A percentile compares a stretch with the other conserved stretches of the same genome.
Evolutionary conservation across 1,140 invertebrate species (phyloP).

Genomic region (Neomicropteryx cornuta): DNA sequence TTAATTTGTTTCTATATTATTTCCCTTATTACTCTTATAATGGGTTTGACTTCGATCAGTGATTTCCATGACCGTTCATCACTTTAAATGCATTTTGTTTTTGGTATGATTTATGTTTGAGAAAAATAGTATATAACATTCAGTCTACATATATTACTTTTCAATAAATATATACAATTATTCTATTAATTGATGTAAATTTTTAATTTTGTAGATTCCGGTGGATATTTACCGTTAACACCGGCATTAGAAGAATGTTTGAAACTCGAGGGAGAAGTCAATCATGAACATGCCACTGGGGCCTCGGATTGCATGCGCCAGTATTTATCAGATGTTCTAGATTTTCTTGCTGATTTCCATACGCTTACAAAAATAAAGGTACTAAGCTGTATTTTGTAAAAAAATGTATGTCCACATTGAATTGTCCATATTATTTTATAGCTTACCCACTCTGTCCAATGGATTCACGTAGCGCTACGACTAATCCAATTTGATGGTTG

Average conservation of each 20-base stretch:
- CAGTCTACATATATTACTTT: neutral
- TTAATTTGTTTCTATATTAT: too few species aligned
- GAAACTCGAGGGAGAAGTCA: constrained; percentile 11
- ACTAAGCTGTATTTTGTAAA: constrained; percentile 11
- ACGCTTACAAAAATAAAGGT: constrained; percentile 95
- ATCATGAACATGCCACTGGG: constrained; percentile 58
- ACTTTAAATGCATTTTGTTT: too few species aligned
- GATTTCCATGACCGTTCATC: too few species aligned
- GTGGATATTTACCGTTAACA: constrained; percentile 56
- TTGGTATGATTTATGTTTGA: constrained; percentile 1
- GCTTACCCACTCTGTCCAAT: neutral
- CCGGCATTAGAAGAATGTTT: constrained; percentile 40
- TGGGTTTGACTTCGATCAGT: too few species aligned
- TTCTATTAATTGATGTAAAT: neutral
- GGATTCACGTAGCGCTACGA: too few species aligned
- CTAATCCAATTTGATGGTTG: too few species aligned
- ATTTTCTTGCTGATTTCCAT: constrained; percentile 94
- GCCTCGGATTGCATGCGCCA: constrained; percentile 87
- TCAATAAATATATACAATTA: neutral
- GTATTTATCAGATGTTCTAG: constrained; percentile 87
- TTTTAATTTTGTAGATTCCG: constrained; percentile 20
- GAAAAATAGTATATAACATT: neutral
- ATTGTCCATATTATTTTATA: constrained; percentile 3
- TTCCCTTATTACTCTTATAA: too few species aligned
- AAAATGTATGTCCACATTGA: too few species aligned